Base-by-base conservation (phyloP, 1,140 invertebrate species). In the Solenopsis fugax region DNA sequence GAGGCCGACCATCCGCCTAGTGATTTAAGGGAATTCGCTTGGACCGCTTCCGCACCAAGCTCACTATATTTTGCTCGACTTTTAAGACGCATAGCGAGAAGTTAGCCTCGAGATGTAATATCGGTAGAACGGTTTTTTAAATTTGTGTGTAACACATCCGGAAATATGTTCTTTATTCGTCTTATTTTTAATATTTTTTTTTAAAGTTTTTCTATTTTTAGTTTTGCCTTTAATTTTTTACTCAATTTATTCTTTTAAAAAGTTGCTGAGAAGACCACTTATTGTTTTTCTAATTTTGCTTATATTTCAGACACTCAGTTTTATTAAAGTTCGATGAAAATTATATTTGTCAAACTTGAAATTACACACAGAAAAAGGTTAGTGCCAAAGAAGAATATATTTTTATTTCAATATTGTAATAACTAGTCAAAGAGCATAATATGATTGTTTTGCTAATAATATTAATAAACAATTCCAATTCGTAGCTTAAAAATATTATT, bases 11-110 rank as follows among this genome's bases (percentile, higher is more conserved):
- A 80, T 88, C 84, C 81, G 90, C 58, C 41, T 76, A 13, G 84
- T 90, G 90, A 88, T 91, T 91, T 91, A 90, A 18, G 73, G 72
- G 84, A 76, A 88, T 50, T 56, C 72, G 48, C 34, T 58, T 73
- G 80, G 52, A 64, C 45, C 81, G 86, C 56, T 72, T 60, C 80
- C 69, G 69, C 52, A 60, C 37, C 29, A 13, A 13, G 37, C 58
- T 58, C 48, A 60, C 29, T 72, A 82, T 88, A 78, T 87, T 48
- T 88, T 65, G 86, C 58, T 54, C 76, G 71, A 86, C 50, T 90
- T 90, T 75, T 50, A 58, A 54, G 64, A 58, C 50, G 78, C 62
- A 21, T 54, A 56, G 10, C 37, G 41, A 48, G 6, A 41, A 75
- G 21, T 60, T 37, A 24, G 37, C 13, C 34, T 60, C 37, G 1